Percentiles rank a stretch among this genome's conserved stretches.
Evolutionary conservation across 1,140 invertebrate genomes (phyloP).

Genomic region (Papilio machaon): DNA sequence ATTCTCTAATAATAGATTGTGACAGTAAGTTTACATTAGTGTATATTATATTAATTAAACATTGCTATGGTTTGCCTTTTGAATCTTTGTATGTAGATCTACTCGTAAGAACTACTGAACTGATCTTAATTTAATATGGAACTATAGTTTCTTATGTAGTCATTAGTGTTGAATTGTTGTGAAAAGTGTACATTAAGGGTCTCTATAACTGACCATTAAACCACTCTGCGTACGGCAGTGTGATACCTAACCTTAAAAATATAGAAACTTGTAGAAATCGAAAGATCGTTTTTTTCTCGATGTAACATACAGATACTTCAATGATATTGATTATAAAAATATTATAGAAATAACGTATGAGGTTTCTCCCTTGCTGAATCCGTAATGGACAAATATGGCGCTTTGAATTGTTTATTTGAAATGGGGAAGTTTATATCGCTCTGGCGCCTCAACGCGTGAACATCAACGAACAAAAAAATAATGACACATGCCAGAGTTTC

Average conservation of each 20-base stretch:
- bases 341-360: not conserved
- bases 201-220: not conserved
- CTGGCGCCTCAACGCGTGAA: not conserved
- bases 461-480: not conserved
- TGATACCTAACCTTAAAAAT: not conserved
- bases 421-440: slow-evolving; percentile 4
- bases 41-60: not conserved
- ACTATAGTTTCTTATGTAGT: not conserved
- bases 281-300: not conserved
- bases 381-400: slow-evolving; percentile 14
- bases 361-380: slow-evolving; percentile 14
- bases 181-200: not conserved
- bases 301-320: too few relatives aligned
- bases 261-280: not conserved
- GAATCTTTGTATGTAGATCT: not conserved
- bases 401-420: slow-evolving; percentile 13
- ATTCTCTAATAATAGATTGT: not conserved
- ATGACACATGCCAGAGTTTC: not conserved
- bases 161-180: not conserved
- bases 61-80: not conserved
- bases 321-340: not conserved
- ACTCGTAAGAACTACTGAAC: too few relatives aligned
- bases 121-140: too few relatives aligned
- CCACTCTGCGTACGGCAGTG: not conserved
- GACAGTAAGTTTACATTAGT: not conserved